Base-by-base conservation (phyloP, 2,113 vertebrate species). In the Hyperopisus bebe region DNA sequence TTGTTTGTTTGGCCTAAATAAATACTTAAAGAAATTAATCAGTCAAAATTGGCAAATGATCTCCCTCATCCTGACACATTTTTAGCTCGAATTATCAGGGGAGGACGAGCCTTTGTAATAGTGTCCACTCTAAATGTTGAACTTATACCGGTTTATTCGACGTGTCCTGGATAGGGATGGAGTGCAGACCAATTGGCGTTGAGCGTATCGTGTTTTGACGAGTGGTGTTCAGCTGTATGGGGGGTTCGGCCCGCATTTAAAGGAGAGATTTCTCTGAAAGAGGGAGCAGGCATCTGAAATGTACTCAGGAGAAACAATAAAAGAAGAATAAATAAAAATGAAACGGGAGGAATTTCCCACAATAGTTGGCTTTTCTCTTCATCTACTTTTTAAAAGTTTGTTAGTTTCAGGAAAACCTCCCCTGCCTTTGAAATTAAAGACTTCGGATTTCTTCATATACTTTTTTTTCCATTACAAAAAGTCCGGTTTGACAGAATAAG, bases 371-470 rank as follows among this genome's bases (percentile, higher is more conserved):
- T 93, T 88, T 93, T 94, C 91, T 92, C 92, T 91, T 94, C 90
- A 92, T 95, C 95, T 96, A 95, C 93, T 95, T 94, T 94, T 95
- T 93, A 93, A 88, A 95, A 93, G 95, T 96, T 95, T 95, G 95
- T 96, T 96, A 96, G 95, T 93, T 93, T 94, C 91, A 94, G 93
- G 94, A 95, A 90, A 94, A 90, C 88, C 89, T 94, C 93, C 94
- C 89, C 94, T 95, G 95, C 94, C 95, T 96, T 96, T 96, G 93
- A 96, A 96, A 96, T 96, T 91, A 96, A 96, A 96, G 95, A 95
- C 96, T 95, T 96, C 10, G 92, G 94, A 94, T 94, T 96, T 95
- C 95, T 96, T 96, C 95, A 95, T 96, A 95, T 96, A 95, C 92
- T 95, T 94, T 94, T 95, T 80, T 77, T 77, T 91, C 53, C 86